phyloP scores from a whole-genome alignment of 2,888 invertebrate species.

The Zaprionus obscuricornis region DNA sequence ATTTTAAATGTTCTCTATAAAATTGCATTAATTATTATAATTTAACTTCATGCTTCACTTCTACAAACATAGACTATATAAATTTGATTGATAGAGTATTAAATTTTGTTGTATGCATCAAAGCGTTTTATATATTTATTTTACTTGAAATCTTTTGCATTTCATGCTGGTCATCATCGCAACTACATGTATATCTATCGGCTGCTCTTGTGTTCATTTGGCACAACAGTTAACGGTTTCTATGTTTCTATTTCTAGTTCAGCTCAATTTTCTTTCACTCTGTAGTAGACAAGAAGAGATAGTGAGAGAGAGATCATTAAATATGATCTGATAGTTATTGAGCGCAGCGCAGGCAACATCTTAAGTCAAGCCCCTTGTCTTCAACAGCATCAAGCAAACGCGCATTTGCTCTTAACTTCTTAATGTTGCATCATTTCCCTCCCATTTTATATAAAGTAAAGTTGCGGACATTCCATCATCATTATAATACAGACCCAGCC shows the following conservation, averaged over 20 bases:
- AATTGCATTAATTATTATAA: no score
- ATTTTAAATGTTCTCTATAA: no score
- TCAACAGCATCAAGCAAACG: slow-evolving; percentile 8
- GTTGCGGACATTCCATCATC: slow-evolving; percentile 3
- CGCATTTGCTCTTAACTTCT: slow-evolving; percentile 23
- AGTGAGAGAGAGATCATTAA: slow-evolving; percentile 52
- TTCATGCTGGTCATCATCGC: slow-evolving; percentile 60
- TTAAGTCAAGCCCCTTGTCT: slow-evolving; percentile 26
- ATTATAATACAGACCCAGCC: neutral
- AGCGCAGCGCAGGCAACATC: slow-evolving; percentile 27
- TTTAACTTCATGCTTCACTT: no score
- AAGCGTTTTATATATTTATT: neutral
- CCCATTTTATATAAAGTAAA: no score
- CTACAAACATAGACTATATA: no score
- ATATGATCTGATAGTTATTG: slow-evolving; percentile 68
- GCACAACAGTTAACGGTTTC: slow-evolving; percentile 58
- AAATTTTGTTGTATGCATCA: neutral
- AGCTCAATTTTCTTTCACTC: slow-evolving; percentile 69
- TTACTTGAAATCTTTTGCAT: slow-evolving; percentile 10
- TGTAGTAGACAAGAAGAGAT: slow-evolving; percentile 20
- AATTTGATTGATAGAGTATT: no score
- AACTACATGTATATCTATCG: neutral
- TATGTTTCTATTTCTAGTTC: slow-evolving; percentile 44
- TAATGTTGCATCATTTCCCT: slow-evolving; percentile 56
- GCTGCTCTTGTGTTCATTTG: slow-evolving; percentile 46